A percentile compares a stretch with the other conserved stretches of the same genome.
These are phyloP conservation scores for Paratilapia polleni DNA, from an alignment of 2,113 vertebrate species.

Conservation along the genomic window DNA sequence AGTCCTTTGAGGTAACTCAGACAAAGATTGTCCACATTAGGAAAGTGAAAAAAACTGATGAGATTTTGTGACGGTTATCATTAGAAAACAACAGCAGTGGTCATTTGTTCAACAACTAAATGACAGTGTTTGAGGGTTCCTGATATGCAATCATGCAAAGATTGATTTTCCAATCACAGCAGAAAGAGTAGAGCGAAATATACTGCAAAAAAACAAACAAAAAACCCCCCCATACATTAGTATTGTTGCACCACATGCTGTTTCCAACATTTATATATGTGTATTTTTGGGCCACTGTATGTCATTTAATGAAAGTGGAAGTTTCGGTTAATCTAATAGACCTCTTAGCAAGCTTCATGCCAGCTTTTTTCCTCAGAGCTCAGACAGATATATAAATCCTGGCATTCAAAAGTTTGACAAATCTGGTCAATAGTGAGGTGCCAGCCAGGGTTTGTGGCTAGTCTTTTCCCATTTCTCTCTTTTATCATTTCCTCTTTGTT, in stretches of 20 bases:
- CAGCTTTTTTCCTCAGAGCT: background rate
- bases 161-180: background rate
- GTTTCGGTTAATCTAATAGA: background rate
- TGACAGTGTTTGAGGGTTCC: fast-evolving
- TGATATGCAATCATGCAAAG: background rate
- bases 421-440: background rate
- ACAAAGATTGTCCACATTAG: background rate
- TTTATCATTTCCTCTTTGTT: background rate
- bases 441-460: background rate
- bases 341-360: background rate
- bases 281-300: background rate
- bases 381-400: background rate
- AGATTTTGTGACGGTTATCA: background rate
- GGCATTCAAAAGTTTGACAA: background rate
- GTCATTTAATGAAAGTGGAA: background rate
- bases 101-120: background rate
- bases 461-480: background rate
- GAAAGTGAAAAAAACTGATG: background rate
- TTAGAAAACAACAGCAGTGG: background rate
- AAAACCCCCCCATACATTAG: no score
- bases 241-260: background rate
- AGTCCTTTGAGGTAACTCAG: background rate
- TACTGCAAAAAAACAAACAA: no score
- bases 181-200: background rate
- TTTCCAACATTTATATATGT: background rate